A percentile compares a stretch with the other conserved stretches of the same genome.
Conservation (phyloP, 2,113 vertebrate genomes). For the Argyrosomus japonicus region DNA sequence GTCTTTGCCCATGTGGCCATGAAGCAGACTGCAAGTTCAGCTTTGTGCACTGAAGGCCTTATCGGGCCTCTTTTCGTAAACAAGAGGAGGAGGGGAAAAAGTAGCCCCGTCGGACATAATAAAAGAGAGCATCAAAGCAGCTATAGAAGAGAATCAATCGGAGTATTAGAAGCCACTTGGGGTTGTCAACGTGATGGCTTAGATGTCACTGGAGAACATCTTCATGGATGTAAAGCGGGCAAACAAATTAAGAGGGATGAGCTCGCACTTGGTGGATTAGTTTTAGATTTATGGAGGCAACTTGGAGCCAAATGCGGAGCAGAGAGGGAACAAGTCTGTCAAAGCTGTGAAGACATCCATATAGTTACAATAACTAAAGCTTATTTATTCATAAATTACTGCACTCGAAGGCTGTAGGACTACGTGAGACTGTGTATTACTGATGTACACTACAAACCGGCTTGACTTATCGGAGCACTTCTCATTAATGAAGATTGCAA, state of each 20-base stretch:
- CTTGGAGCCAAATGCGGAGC: conserved; percentile 40
- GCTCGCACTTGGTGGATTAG: conserved; percentile 79
- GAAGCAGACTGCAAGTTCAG: conserved; percentile 68
- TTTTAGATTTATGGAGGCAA: conserved; percentile 70
- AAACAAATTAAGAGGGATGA: conserved; percentile 83
- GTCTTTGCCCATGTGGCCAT: conserved; percentile 72
- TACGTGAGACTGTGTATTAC: conserved; percentile 3
- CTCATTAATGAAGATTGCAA: conserved; percentile 64
- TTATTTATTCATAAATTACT: conserved; percentile 9
- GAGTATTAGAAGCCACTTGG: conserved; percentile 77
- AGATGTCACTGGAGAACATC: conserved; percentile 79
- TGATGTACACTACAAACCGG: conserved; percentile 63
- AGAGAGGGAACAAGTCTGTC: conserved; percentile 44
- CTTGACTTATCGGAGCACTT: conserved; percentile 64
- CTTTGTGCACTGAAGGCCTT: conserved; percentile 38
- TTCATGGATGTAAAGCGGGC: conserved; percentile 68
- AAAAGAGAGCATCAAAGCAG: conserved; percentile 70
- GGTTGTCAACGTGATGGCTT: conserved; percentile 77
- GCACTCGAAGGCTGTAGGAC: not conserved
- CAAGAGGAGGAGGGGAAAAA: conserved; percentile 55
- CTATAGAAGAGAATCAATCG: conserved; percentile 65
- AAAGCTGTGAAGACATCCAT: conserved; percentile 42
- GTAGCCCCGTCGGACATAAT: conserved; percentile 61
- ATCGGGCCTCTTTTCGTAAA: conserved; percentile 68
- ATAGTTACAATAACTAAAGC: conserved; percentile 24